phyloP scores from a whole-genome alignment of 1,140 invertebrate species.

The Drosophila rufa region DNA sequence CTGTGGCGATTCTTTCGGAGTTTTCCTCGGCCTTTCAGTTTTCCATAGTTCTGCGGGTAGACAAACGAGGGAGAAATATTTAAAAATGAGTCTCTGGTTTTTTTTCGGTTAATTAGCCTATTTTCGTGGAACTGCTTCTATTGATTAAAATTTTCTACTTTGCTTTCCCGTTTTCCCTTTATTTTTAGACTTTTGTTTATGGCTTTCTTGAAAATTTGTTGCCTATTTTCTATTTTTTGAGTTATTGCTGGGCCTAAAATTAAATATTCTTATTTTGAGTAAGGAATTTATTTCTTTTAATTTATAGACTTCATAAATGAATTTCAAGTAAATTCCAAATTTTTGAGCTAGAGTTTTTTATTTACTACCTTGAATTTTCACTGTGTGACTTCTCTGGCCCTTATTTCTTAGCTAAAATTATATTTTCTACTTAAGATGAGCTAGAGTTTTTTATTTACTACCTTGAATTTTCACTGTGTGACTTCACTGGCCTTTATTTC shows the following conservation, averaged over 20 bases:
- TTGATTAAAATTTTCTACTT: conserved; percentile 24
- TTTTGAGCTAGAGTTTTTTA: not conserved
- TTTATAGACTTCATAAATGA: not conserved
- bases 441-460: not conserved
- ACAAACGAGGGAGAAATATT: conserved; percentile 39
- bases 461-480: too few relatives aligned
- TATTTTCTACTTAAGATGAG: too few relatives aligned
- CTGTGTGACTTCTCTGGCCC: too few relatives aligned
- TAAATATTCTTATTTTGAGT: not conserved
- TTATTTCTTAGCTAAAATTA: too few relatives aligned
- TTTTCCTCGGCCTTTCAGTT: conserved; percentile 52
- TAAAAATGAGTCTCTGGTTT: conserved; percentile 31
- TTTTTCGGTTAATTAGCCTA: conserved; percentile 47
- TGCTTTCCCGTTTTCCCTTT: conserved; percentile 5
- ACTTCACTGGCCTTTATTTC: too few relatives aligned
- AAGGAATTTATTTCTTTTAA: not conserved
- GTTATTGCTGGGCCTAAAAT: not conserved
- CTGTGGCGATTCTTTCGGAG: conserved; percentile 18
- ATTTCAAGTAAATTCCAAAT: not conserved
- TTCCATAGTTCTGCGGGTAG: conserved; percentile 68
- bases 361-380: too few relatives aligned
- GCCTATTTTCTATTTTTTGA: conserved; percentile 27
- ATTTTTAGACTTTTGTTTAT: conserved; percentile 26
- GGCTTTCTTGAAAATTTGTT: conserved; percentile 6
- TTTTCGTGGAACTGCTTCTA: conserved; percentile 51